phyloP scores from a whole-genome alignment of 2,113 vertebrate species.

The zebrafish (Danio rerio) region DNA sequence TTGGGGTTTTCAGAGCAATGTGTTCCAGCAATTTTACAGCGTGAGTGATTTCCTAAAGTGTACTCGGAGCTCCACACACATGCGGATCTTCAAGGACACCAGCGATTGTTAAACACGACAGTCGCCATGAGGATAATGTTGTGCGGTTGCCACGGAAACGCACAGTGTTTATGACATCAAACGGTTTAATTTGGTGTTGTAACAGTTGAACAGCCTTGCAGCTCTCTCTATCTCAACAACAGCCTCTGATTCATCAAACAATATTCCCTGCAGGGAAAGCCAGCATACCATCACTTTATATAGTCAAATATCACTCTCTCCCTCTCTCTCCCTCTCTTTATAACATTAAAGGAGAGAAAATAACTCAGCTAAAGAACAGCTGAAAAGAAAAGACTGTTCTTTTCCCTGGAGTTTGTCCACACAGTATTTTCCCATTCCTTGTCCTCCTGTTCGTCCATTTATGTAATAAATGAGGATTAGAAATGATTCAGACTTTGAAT shows the following conservation, averaged over 20 bases:
- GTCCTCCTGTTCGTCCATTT: not conserved
- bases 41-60: conserved; percentile 24
- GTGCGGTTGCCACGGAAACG: conserved; percentile 22
- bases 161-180: conserved; percentile 34
- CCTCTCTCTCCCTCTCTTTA: not conserved
- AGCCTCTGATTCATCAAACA: conserved; percentile 46
- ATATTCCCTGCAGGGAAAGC: conserved; percentile 45
- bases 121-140: conserved; percentile 21
- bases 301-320: conserved; percentile 21
- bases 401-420: not conserved
- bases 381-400: conserved; percentile 8
- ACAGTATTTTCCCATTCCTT: not conserved
- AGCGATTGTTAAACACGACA: not conserved
- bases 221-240: conserved; percentile 23
- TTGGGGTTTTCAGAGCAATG: not conserved
- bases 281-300: conserved; percentile 51
- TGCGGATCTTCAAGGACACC: not conserved
- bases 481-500: not conserved
- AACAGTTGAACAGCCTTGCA: conserved; percentile 3
- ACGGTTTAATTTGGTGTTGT: conserved; percentile 30
- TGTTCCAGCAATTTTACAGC: not conserved
- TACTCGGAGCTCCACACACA: conserved; percentile 1
- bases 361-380: conserved; percentile 2
- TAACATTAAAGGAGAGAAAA: conserved; percentile 20
- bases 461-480: not conserved